Evolutionary conservation across 35 echinoderm and acorn worm genomes (phyloP).

Genomic region (Heliocidaris erythrogramma): DNA sequence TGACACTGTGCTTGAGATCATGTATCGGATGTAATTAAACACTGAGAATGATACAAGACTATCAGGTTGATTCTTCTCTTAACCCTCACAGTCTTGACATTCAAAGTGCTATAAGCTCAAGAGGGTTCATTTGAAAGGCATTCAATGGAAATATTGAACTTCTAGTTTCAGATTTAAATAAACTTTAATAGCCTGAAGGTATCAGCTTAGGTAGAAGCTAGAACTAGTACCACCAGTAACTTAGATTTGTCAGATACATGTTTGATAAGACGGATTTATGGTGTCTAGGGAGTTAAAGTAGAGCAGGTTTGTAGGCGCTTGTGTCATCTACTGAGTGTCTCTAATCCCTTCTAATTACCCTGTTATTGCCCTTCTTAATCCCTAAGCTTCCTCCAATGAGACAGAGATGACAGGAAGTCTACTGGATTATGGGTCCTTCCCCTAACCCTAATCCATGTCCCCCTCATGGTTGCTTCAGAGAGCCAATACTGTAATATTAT

Average conservation of each 20-base stretch:
- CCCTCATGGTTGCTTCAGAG: not conserved
- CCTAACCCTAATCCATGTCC: constrained; percentile 5
- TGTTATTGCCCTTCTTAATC: constrained; percentile 34
- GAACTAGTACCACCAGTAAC: not conserved
- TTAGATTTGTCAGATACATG: not conserved
- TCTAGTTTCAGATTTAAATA: not conserved
- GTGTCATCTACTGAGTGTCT: not conserved
- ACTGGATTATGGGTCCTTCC: constrained; percentile 25
- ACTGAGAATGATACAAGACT: not conserved
- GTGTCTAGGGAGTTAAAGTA: not conserved
- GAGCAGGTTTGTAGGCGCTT: not conserved
- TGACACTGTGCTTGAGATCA: constrained; percentile 22
- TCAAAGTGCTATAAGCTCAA: not conserved
- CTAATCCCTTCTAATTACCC: constrained; percentile 41
- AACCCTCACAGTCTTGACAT: not conserved
- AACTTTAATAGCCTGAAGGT: not conserved
- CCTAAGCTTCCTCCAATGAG: constrained; percentile 35
- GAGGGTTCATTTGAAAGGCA: not conserved
- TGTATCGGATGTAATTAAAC: constrained; percentile 25
- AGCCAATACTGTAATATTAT: not conserved
- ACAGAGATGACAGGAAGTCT: constrained; percentile 41
- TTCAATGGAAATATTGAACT: not conserved
- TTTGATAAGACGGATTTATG: not conserved
- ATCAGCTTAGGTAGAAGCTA: not conserved
- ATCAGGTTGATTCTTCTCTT: not conserved